Percentiles rank a stretch among this genome's conserved stretches.
Evolutionary conservation across 2,113 vertebrate species (phyloP).

Genomic region (Himantopus leucocephalus): DNA sequence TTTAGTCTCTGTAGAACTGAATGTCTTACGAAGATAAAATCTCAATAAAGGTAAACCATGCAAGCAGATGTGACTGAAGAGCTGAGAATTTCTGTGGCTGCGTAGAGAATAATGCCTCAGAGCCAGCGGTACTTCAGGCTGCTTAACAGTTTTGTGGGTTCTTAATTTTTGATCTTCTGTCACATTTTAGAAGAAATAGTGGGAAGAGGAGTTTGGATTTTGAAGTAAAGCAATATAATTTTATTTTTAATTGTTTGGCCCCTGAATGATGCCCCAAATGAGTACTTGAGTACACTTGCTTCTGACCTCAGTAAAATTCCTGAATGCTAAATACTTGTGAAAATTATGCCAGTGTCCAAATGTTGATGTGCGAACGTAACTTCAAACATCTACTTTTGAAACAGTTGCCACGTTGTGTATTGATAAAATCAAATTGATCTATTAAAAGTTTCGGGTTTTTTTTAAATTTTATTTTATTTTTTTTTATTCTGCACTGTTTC

Average conservation of each 20-base stretch:
- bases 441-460: background rate
- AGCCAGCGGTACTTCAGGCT: background rate
- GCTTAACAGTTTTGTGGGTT: background rate
- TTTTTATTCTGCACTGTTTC: background rate
- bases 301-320: background rate
- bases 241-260: background rate
- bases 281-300: background rate
- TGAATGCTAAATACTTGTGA: background rate
- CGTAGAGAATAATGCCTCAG: background rate
- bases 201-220: background rate
- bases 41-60: background rate
- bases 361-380: background rate
- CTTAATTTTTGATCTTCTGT: background rate
- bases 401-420: background rate
- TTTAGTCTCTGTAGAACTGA: background rate
- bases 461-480: too few relatives aligned
- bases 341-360: background rate
- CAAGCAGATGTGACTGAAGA: background rate
- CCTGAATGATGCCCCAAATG: background rate
- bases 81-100: background rate
- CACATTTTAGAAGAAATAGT: background rate
- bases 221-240: background rate
- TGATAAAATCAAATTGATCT: background rate
- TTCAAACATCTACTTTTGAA: background rate
- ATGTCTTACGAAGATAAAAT: slow-evolving; percentile 6